phyloP scores from a whole-genome alignment of 2,888 invertebrate species.

The Aleiodes testaceus region DNA sequence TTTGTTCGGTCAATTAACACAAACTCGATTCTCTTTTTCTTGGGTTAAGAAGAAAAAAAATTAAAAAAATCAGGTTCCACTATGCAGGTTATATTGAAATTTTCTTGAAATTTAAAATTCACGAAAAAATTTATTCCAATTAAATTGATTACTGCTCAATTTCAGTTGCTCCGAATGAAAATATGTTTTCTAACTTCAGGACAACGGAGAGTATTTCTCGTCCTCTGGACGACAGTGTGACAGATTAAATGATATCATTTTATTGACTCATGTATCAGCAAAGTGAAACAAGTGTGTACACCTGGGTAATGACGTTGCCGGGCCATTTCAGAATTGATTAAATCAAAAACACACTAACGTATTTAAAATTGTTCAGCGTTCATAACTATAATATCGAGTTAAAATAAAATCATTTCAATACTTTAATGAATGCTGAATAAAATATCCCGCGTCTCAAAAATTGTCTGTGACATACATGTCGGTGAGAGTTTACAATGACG shows the following conservation, averaged over 20 bases:
- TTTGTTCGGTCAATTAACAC: slow-evolving; percentile 34
- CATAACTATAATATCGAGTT: no score
- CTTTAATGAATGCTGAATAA: background rate
- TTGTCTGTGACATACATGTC: slow-evolving; percentile 2
- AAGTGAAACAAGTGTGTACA: background rate
- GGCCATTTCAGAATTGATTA: background rate
- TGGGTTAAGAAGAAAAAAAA: background rate
- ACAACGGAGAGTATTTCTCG: slow-evolving; percentile 2
- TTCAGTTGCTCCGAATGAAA: background rate
- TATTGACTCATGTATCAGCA: background rate
- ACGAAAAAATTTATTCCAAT: background rate
- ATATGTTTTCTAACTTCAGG: background rate
- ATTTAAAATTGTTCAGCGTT: no score
- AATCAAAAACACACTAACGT: no score
- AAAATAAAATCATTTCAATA: no score
- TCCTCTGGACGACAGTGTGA: slow-evolving; percentile 18
- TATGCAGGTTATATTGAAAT: no score
- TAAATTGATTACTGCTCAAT: background rate
- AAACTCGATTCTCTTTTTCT: slow-evolving; percentile 3
- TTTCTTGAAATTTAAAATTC: no score
- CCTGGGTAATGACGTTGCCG: slow-evolving; percentile 8
- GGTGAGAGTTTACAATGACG: slow-evolving; percentile 3
- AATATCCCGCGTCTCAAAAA: background rate
- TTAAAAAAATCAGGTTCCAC: no score
- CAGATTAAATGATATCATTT: slow-evolving; percentile 26